Evolutionary conservation across 2,797 vertebrate species (phyloP).

Genomic region (Micrastur ruficollis): DNA sequence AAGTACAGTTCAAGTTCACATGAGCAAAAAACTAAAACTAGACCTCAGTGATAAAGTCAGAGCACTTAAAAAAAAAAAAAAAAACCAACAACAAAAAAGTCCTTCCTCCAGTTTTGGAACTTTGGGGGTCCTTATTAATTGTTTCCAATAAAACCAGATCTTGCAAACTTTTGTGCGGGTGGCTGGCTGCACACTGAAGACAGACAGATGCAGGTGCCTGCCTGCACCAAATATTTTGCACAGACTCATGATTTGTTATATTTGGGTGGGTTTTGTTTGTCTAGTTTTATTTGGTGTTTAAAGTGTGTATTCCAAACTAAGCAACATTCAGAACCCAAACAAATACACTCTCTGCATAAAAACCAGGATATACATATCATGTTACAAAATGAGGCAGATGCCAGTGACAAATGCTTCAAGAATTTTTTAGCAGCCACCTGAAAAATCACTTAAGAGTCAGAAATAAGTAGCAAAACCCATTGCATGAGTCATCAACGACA

Average conservation of each 20-base stretch:
- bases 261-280: background rate
- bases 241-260: background rate
- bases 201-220: slow-evolving; percentile 42
- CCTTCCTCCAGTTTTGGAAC: background rate
- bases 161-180: background rate
- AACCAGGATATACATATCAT: background rate
- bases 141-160: slow-evolving; percentile 43
- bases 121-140: background rate
- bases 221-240: background rate
- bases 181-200: background rate
- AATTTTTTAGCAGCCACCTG: slow-evolving; percentile 58
- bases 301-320: background rate
- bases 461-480: slow-evolving; percentile 25
- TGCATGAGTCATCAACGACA: slow-evolving; percentile 38
- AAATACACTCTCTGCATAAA: background rate
- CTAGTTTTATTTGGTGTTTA: background rate
- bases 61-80: background rate
- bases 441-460: slow-evolving; percentile 61
- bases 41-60: background rate
- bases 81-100: background rate
- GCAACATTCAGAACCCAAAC: background rate
- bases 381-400: background rate
- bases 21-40: background rate
- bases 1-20: background rate
- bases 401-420: slow-evolving; percentile 28